These are phyloP conservation scores for Trachops cirrhosus DNA, from an alignment of 2,797 vertebrate genomes.

Conservation along the genomic window DNA sequence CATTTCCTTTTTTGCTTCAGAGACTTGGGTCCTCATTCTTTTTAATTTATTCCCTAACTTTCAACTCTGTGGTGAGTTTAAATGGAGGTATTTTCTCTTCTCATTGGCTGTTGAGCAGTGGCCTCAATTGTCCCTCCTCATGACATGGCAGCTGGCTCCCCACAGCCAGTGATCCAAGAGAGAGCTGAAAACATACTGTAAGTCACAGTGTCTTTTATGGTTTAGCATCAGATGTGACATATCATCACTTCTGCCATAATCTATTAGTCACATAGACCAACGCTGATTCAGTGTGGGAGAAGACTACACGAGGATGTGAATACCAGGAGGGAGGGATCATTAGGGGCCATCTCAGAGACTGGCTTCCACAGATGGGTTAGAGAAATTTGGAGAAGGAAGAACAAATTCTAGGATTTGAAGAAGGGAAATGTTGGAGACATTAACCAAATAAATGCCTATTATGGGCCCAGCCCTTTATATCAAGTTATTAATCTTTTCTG, in stretches of 20 bases:
- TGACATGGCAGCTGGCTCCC: neutral
- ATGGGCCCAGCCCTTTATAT: neutral
- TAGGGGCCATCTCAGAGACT: neutral
- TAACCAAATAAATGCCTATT: neutral
- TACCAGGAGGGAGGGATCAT: neutral
- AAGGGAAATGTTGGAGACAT: neutral
- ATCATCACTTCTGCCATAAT: neutral
- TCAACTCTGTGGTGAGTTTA: neutral
- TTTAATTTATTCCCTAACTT: neutral
- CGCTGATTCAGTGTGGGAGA: neutral
- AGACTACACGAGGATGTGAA: neutral
- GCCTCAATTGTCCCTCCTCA: neutral
- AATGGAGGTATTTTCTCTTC: neutral
- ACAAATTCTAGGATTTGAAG: neutral
- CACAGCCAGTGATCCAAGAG: neutral
- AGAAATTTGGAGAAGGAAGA: neutral
- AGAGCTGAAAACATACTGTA: neutral
- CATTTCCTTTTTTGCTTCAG: neutral
- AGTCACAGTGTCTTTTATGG: neutral
- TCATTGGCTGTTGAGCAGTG: neutral
- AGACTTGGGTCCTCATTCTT: neutral
- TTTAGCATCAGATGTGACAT: neutral
- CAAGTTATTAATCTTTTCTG: neutral
- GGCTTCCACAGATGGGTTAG: neutral
- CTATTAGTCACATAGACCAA: neutral